Evolutionary conservation across 2,888 invertebrate genomes (phyloP).

Genomic region (Drosophila meridiana): DNA sequence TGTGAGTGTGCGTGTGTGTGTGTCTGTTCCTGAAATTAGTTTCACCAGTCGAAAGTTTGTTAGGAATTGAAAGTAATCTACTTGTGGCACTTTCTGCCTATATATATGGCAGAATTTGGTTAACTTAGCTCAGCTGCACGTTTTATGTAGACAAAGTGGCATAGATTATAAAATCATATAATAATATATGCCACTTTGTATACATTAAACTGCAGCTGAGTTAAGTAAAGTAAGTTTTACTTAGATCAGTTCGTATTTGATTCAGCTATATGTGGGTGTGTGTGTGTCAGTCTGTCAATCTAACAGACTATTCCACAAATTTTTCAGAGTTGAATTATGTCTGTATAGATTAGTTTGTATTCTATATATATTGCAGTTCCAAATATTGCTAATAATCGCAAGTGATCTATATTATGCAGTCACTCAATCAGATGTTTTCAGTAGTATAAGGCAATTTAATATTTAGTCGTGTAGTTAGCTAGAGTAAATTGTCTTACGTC

Average conservation of each 20-base stretch:
- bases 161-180: no score
- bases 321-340: neutral
- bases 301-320: neutral
- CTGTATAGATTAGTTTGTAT: no score
- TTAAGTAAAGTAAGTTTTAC: no score
- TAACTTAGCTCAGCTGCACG: neutral
- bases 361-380: neutral
- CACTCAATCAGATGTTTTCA: neutral
- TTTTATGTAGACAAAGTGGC: neutral
- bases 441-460: no score
- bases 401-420: no score
- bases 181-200: no score
- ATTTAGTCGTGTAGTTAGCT: no score
- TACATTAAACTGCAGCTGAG: no score
- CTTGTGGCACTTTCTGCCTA: no score
- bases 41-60: neutral
- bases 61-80: neutral
- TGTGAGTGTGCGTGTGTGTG: neutral
- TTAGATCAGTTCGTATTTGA: no score
- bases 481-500: neutral
- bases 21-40: slow-evolving; percentile 12
- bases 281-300: neutral
- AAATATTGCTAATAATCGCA: no score
- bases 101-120: neutral
- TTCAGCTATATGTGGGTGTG: neutral